Percentiles rank a stretch among this genome's conserved stretches.
Evolutionary conservation across 2,888 invertebrate species (phyloP).

Genomic region (Chymomyza procnemis): DNA sequence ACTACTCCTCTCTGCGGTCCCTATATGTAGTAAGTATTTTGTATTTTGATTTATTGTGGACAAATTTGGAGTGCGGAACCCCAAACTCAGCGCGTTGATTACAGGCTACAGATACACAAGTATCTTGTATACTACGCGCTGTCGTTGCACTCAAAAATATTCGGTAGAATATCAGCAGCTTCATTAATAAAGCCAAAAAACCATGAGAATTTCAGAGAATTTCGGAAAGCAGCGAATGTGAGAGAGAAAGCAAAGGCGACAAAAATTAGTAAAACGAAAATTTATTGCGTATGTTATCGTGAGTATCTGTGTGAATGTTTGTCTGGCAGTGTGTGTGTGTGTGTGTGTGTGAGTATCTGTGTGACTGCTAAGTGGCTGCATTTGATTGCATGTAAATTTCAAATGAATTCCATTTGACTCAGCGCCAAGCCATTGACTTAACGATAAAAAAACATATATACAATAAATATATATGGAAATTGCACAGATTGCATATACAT

Average conservation of each 20-base stretch:
- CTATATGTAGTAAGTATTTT: background rate
- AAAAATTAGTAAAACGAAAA: conserved; percentile 64
- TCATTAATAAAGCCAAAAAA: background rate
- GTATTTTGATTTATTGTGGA: conserved; percentile 10
- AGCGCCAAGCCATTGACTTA: conserved; percentile 19
- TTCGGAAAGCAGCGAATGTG: conserved; percentile 22
- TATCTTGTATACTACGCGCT: background rate
- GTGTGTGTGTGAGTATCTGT: conserved; percentile 14
- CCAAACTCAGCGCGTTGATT: background rate
- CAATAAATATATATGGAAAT: background rate
- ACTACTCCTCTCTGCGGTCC: background rate
- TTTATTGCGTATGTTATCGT: conserved; percentile 64
- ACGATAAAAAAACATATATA: background rate
- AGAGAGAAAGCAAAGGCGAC: conserved; percentile 48
- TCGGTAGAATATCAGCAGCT: conserved; percentile 4
- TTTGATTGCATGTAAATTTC: conserved; percentile 21
- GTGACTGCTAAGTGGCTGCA: conserved; percentile 28
- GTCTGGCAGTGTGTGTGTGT: too few species aligned
- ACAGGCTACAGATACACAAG: background rate
- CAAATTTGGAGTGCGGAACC: conserved; percentile 4
- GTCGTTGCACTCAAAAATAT: background rate
- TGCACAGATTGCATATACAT: background rate
- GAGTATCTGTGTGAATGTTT: too few species aligned
- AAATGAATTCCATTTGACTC: conserved; percentile 34
- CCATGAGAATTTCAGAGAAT: background rate